Percentiles rank a stretch among this genome's conserved stretches.
Conservation (phyloP, 35 echinoderm and acorn worm genomes). For the Diadema setosum region DNA sequence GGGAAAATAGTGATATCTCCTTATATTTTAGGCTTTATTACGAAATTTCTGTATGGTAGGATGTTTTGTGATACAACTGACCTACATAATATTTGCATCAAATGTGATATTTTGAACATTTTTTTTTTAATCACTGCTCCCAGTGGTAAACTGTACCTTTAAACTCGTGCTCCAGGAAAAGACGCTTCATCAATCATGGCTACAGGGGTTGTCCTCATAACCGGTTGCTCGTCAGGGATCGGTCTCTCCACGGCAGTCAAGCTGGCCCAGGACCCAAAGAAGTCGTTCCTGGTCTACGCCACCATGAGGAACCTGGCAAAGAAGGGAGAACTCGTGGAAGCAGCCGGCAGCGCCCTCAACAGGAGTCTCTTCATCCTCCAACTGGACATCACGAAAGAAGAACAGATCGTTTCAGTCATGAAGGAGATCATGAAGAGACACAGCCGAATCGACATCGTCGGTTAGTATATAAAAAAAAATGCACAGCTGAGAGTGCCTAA, state of each 20-base stretch:
- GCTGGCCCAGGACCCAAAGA: neutral
- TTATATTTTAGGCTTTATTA: no score
- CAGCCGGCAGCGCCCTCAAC: conserved; percentile 34
- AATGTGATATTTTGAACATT: no score
- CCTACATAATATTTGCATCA: no score
- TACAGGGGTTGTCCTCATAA: neutral
- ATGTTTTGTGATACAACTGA: no score
- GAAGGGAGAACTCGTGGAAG: conserved; percentile 5
- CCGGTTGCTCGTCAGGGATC: conserved; percentile 2
- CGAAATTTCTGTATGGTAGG: no score
- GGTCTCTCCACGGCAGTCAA: neutral
- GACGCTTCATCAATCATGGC: no score
- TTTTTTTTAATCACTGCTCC: no score
- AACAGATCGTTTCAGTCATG: conserved; percentile 1
- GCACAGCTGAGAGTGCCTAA: no score
- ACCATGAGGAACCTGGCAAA: conserved; percentile 64
- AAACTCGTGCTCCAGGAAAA: no score
- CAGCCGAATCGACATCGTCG: conserved; percentile 46
- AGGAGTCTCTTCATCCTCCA: conserved; percentile 42
- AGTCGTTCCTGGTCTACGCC: conserved; percentile 27
- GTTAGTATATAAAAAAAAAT: no score
- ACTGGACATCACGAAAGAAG: conserved; percentile 57
- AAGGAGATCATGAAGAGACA: conserved; percentile 31
- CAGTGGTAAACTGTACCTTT: no score
- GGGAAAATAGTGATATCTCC: no score